phyloP scores from a whole-genome alignment of 2,113 vertebrate genomes.

The Bambusicola thoracicus region DNA sequence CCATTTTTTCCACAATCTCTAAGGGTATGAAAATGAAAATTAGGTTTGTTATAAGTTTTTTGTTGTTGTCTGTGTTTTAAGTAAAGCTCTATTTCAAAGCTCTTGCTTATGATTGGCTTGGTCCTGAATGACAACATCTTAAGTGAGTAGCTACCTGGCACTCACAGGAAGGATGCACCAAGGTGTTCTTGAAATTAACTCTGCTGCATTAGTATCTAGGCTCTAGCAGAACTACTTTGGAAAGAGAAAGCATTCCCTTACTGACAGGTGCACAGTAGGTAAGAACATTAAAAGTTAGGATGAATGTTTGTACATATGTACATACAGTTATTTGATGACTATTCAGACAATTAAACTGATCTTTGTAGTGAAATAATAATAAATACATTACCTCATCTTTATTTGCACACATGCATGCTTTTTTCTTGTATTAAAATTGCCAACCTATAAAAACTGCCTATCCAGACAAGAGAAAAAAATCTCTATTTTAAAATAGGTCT shows the following conservation, averaged over 20 bases:
- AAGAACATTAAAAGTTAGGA: background rate
- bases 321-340: background rate
- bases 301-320: background rate
- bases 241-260: background rate
- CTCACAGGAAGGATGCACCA: background rate
- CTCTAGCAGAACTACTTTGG: background rate
- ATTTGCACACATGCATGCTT: background rate
- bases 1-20: background rate
- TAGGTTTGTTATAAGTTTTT: rapidly evolving
- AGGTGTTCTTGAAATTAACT: rapidly evolving
- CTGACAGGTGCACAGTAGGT: background rate
- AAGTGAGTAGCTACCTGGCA: background rate
- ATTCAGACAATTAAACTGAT: background rate
- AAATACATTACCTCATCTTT: background rate
- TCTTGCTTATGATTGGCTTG: background rate
- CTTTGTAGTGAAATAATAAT: background rate
- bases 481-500: background rate
- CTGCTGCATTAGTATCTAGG: background rate
- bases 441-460: background rate
- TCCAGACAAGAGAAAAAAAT: background rate
- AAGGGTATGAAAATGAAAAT: background rate
- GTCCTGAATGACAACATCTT: background rate
- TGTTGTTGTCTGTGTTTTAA: background rate
- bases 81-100: background rate
- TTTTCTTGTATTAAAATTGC: background rate